Conservation (phyloP, 1,140 invertebrate species). For the Zaprionus camerounensis region DNA sequence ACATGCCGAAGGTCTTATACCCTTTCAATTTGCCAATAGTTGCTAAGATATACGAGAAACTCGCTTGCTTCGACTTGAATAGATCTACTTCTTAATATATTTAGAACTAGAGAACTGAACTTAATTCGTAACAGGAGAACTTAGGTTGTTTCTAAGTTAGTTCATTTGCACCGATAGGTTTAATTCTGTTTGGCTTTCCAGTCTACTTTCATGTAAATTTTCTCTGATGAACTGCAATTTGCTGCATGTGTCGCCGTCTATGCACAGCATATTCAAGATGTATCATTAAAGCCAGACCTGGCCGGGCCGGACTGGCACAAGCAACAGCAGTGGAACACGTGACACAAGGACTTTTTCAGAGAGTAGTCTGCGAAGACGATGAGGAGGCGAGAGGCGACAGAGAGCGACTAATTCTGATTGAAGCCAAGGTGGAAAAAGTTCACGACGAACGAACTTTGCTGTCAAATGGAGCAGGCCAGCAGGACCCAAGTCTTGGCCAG, state of each 20-base stretch:
- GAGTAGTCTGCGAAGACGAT: neutral
- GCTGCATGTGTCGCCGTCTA: constrained; percentile 56
- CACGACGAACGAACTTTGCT: constrained; percentile 39
- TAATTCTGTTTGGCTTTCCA: neutral
- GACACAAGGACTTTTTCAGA: neutral
- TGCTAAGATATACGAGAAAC: too few species aligned
- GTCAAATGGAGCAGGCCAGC: constrained; percentile 48
- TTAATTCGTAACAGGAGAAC: too few species aligned
- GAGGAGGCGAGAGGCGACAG: constrained; percentile 32
- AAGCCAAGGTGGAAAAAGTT: constrained; percentile 74
- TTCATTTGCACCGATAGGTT: neutral
- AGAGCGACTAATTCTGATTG: constrained; percentile 70
- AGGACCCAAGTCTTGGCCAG: constrained; percentile 27
- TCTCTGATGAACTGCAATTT: constrained; percentile 79
- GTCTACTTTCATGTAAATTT: constrained; percentile 38
- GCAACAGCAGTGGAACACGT: neutral
- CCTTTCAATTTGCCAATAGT: too few species aligned
- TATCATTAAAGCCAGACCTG: constrained; percentile 35
- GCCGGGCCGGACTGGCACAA: neutral
- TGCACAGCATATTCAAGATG: constrained; percentile 2
- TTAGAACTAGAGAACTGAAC: too few species aligned
- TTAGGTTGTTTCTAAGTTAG: too few species aligned
- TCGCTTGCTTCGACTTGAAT: too few species aligned
- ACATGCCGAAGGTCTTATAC: too few species aligned
- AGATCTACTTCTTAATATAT: too few species aligned